Evolutionary conservation across 2,113 vertebrate species (phyloP).

Genomic region (Lota lota): DNA sequence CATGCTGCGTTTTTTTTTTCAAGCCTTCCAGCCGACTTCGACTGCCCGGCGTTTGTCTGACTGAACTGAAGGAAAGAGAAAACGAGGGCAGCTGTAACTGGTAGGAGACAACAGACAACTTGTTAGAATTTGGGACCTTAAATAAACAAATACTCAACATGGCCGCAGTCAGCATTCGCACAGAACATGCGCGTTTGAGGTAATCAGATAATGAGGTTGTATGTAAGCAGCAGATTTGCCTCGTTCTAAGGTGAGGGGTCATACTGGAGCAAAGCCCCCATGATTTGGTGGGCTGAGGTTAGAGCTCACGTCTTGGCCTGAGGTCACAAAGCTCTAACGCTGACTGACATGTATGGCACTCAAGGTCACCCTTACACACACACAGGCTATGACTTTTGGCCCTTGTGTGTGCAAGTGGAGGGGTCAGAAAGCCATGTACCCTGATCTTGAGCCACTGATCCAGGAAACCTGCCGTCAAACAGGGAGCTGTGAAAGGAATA

Average conservation of each 20-base stretch:
- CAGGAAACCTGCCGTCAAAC: constrained; percentile 8
- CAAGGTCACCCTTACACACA: constrained; percentile 25
- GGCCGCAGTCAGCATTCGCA: constrained; percentile 30
- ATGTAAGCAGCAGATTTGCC: constrained; percentile 48
- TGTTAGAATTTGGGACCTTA: constrained; percentile 41
- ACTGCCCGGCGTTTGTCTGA: constrained; percentile 31
- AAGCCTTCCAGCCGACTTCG: constrained; percentile 17
- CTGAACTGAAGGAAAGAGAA: constrained; percentile 12
- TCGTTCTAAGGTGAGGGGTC: constrained; percentile 46
- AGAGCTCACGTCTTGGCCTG: constrained; percentile 34
- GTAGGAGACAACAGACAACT: constrained; percentile 48
- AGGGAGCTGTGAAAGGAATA: constrained; percentile 14
- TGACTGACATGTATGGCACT: constrained; percentile 18
- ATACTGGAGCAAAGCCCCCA: constrained; percentile 30
- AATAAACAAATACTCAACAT: constrained; percentile 37
- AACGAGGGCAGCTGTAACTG: constrained; percentile 20
- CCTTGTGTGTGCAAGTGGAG: neutral
- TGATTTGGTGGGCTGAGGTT: constrained; percentile 39
- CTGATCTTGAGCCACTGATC: constrained; percentile 35
- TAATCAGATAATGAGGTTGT: constrained; percentile 55
- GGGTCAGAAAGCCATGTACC: constrained; percentile 29
- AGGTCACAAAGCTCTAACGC: constrained; percentile 28
- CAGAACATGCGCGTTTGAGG: constrained; percentile 34
- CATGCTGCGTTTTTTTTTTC: constrained; percentile 31
- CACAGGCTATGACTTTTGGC: constrained; percentile 16